Conservation (phyloP, 1,140 invertebrate species). For the Sycophaga agraensis region DNA sequence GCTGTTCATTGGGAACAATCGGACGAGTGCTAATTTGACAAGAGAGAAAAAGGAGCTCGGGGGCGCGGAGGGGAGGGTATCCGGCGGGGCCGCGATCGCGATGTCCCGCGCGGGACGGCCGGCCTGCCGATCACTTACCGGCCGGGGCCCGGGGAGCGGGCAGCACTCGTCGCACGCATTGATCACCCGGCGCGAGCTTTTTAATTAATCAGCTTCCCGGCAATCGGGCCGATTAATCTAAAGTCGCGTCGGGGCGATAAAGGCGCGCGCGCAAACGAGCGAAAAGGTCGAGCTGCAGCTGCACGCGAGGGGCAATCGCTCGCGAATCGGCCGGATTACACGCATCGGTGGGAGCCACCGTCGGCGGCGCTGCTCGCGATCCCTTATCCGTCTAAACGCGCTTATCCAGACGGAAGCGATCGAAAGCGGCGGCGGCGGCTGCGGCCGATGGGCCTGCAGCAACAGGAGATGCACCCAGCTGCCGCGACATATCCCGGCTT, state of each 20-base stretch:
- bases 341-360: background rate
- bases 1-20: no score
- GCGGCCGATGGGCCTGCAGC: no score
- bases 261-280: background rate
- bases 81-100: no score
- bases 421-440: background rate
- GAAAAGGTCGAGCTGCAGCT: background rate
- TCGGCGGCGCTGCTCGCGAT: background rate
- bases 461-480: no score
- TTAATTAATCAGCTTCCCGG: slow-evolving; percentile 19
- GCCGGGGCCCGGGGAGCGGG: no score
- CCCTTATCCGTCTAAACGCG: slow-evolving; percentile 6
- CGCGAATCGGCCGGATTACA: background rate
- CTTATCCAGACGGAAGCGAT: slow-evolving; percentile 14
- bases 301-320: background rate
- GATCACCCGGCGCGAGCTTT: background rate
- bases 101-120: no score
- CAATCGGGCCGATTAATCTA: slow-evolving; percentile 10
- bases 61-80: no score
- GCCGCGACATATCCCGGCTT: no score
- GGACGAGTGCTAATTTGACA: no score
- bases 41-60: no score
- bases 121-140: no score
- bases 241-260: background rate
- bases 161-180: background rate